Percentiles rank a stretch among this genome's conserved stretches.
Evolutionary conservation across 2,113 vertebrate species (phyloP).

Genomic region (Hirundichthys speculiger): DNA sequence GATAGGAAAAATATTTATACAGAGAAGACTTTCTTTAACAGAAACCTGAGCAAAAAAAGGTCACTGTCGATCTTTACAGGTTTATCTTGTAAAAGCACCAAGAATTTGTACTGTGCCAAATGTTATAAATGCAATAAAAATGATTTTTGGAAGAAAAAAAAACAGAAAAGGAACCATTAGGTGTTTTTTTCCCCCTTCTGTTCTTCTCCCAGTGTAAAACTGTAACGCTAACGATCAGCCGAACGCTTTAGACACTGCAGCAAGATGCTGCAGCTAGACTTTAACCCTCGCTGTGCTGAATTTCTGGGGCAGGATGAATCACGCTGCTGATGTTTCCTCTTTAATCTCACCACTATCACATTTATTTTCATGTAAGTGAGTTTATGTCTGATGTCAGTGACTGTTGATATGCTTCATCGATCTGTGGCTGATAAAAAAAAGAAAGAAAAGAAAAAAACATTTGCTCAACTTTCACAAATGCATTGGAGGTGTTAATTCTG

Average conservation of each 20-base stretch:
- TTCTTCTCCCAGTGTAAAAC: constrained; percentile 72
- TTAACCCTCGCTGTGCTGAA: constrained; percentile 81
- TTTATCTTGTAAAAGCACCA: constrained; percentile 91
- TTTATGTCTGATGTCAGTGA: constrained; percentile 5
- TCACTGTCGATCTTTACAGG: constrained; percentile 87
- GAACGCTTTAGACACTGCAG: constrained; percentile 85
- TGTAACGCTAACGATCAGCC: constrained; percentile 81
- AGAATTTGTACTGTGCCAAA: constrained; percentile 95
- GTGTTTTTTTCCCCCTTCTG: constrained; percentile 53
- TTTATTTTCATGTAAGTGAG: constrained; percentile 5
- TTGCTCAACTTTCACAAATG: too few relatives aligned
- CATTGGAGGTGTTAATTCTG: not conserved
- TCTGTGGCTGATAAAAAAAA: constrained; percentile 31
- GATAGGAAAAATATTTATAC: constrained; percentile 85
- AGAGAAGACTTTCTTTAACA: constrained; percentile 86
- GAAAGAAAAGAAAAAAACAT: too few relatives aligned
- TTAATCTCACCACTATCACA: too few relatives aligned
- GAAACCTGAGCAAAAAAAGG: constrained; percentile 75
- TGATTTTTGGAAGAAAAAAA: constrained; percentile 81
- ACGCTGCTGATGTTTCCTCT: constrained; percentile 52
- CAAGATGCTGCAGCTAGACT: constrained; percentile 86
- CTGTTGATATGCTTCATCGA: constrained; percentile 29
- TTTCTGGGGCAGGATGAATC: constrained; percentile 67
- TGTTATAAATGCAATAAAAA: constrained; percentile 95
- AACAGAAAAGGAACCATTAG: constrained; percentile 57